Evolutionary conservation across 1,140 invertebrate genomes (phyloP), one percentile per base, ranked within the genome.

Genomic region (Formica exsecta): DNA sequence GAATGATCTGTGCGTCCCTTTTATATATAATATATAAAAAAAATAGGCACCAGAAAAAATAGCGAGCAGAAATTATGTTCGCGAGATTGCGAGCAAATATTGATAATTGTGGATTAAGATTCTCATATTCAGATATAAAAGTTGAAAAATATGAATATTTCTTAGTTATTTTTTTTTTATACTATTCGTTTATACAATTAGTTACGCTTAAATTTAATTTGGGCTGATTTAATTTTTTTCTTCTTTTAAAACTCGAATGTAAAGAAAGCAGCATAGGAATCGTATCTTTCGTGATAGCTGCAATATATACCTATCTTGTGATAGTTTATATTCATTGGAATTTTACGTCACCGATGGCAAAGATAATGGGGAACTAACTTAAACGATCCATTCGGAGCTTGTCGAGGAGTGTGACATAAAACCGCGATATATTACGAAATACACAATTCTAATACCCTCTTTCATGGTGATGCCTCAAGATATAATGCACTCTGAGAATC

Each of bases 401-500:
- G 70, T 41, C 22, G 38, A 80, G 36, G n/a, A 80, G 65, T 71
- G 48, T 8, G 36, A 74, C 68, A 22, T 74, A 74, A 83, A 83
- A 83, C 68, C 68, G 68, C 68, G 38, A 73, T 83, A 44, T 41
- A 32, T 38, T 48, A 38, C 38, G 36, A 59, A 36, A 64, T 74
- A 61, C 68, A 73, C 79, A 83, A 61, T 74, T 74, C 79, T 74
- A 83, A 83, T 83, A 74, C 38, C 54, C 79, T 73, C 68, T 73
- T 83, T 83, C 66, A 73, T 38, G 54, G 44, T 36, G 54, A 62
- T 48, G 38, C 25, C 79, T 83, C 61, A 59, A 74, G 68, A 74
- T 74, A 74, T 74, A 83, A 83, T 83, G 41, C 68, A 41, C 54
- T 83, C 38, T 29, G 54, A 74, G 68, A 74, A 74, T 61, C 79